Percentiles rank a stretch among this genome's conserved stretches.
phyloP scores from a whole-genome alignment of 2,113 vertebrate species.

The Aptenodytes forsteri region DNA sequence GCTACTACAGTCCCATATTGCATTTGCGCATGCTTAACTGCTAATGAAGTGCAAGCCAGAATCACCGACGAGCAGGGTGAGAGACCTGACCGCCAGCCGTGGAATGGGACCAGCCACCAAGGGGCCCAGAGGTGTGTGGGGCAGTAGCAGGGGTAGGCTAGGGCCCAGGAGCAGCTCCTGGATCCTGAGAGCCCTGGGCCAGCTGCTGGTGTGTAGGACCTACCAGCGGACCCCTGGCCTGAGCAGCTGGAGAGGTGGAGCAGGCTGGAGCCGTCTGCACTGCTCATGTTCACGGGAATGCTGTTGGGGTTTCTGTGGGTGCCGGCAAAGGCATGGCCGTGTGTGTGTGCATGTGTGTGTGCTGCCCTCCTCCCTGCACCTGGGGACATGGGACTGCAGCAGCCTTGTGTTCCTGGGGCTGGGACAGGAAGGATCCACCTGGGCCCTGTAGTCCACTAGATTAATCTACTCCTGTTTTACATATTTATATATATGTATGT shows the following conservation, averaged over 20 bases:
- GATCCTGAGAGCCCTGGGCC: neutral
- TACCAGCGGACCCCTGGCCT: neutral
- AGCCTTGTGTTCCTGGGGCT: neutral
- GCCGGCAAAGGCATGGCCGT: neutral
- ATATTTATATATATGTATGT: neutral
- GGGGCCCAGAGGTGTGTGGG: neutral
- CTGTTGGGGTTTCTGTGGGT: neutral
- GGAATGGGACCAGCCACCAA: neutral
- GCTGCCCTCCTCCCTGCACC: neutral
- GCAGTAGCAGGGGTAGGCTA: neutral
- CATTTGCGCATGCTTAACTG: neutral
- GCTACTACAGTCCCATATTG: neutral
- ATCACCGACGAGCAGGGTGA: fast-evolving
- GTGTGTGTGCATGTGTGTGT: too few relatives aligned
- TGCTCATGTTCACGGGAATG: neutral
- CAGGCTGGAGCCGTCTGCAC: neutral
- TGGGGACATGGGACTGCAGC: too few relatives aligned
- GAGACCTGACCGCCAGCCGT: neutral
- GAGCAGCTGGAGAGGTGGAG: neutral
- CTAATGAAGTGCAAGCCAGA: neutral
- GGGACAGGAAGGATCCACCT: neutral
- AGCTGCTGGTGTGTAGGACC: neutral
- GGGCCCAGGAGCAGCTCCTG: neutral
- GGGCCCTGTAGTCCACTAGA: neutral
- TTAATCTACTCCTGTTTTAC: neutral